A percentile compares a stretch with the other conserved stretches of the same genome.
These are phyloP conservation scores for Urocyon cinereoargenteus DNA, from an alignment of 2,797 vertebrate species.

Conservation along the genomic window DNA sequence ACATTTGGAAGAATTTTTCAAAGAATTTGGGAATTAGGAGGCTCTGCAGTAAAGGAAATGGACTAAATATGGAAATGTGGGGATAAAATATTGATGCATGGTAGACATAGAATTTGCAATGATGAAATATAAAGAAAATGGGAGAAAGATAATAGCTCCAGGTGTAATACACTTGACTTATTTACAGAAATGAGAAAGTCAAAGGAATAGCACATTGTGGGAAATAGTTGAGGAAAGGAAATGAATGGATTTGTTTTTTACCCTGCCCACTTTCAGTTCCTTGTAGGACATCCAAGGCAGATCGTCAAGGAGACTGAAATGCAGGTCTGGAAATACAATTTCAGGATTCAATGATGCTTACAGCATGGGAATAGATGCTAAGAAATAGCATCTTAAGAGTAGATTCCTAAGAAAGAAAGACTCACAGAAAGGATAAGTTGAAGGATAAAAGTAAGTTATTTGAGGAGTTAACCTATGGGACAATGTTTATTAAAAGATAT, in stretches of 20 bases:
- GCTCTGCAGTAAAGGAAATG: not conserved
- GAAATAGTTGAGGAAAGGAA: not conserved
- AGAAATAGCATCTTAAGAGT: too few species aligned
- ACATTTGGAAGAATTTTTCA: not conserved
- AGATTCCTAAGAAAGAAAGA: not conserved
- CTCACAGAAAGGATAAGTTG: not conserved
- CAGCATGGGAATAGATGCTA: not conserved
- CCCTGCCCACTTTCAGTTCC: not conserved
- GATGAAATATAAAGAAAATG: conserved; percentile 23
- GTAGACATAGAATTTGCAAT: not conserved
- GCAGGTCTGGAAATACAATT: not conserved
- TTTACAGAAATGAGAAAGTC: not conserved
- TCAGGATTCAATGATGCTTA: not conserved
- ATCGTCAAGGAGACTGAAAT: not conserved
- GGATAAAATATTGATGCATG: not conserved
- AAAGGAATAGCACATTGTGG: not conserved
- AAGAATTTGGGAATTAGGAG: conserved; percentile 1
- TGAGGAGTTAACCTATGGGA: not conserved
- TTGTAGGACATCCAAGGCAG: not conserved
- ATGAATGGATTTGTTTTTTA: not conserved
- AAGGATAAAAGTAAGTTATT: not conserved
- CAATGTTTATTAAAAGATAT: conserved; percentile 35
- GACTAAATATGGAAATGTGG: not conserved
- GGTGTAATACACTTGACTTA: not conserved
- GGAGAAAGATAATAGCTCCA: not conserved